These are phyloP conservation scores for Megaceryle alcyon DNA, from an alignment of 2,797 vertebrate species.

Conservation along the genomic window DNA sequence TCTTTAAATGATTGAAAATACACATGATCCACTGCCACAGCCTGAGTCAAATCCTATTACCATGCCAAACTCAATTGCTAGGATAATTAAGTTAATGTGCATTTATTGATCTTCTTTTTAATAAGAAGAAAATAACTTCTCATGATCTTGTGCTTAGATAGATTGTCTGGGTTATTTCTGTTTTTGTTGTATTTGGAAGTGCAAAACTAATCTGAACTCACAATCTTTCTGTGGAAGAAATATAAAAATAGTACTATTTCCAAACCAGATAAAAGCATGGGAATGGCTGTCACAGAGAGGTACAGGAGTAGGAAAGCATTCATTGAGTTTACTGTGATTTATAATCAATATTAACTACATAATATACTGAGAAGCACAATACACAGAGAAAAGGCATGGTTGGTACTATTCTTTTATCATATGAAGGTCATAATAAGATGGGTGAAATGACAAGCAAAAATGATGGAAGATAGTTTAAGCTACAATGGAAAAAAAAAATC, in stretches of 20 bases:
- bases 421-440: constrained; percentile 64
- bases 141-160: neutral
- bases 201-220: neutral
- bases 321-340: constrained; percentile 34
- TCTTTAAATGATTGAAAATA: neutral
- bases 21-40: neutral
- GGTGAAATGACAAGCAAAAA: constrained; percentile 49
- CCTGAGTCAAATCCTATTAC: neutral
- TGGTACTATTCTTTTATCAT: constrained; percentile 38
- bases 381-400: neutral
- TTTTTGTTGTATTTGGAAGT: neutral
- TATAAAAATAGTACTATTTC: neutral
- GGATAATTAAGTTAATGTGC: constrained; percentile 13
- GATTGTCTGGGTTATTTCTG: neutral
- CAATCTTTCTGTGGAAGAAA: constrained; percentile 10
- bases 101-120: constrained; percentile 7
- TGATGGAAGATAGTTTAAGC: constrained; percentile 48
- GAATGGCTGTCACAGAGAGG: neutral
- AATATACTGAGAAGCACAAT: constrained; percentile 34
- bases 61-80: neutral
- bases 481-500: neutral
- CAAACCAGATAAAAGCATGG: neutral
- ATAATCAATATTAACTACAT: constrained; percentile 71
- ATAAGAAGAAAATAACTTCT: neutral
- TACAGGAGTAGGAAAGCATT: neutral